Percentiles rank a stretch among this genome's conserved stretches.
phyloP scores from a whole-genome alignment of 2,888 invertebrate species.

The Orthosia cruda region DNA sequence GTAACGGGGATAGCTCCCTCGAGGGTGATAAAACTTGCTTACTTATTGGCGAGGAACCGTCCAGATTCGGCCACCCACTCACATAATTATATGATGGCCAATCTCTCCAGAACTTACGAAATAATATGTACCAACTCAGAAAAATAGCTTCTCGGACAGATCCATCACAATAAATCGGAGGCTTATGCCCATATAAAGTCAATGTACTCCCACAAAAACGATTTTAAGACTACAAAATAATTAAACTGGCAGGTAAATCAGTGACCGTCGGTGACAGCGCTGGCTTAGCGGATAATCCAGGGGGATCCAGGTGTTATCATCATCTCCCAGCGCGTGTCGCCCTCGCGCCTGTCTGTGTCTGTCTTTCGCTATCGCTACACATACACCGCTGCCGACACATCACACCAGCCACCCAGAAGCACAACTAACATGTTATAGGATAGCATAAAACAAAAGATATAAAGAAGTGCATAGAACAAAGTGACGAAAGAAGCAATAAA shows the following conservation, averaged over 20 bases:
- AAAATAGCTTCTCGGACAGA: background rate
- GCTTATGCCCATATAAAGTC: background rate
- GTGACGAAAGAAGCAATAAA: constrained; percentile 3
- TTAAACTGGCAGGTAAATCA: background rate
- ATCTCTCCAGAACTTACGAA: background rate
- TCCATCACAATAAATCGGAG: background rate
- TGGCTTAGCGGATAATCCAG: constrained; percentile 13
- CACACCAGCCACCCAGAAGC: constrained; percentile 36
- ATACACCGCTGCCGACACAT: constrained; percentile 1
- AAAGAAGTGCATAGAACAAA: background rate
- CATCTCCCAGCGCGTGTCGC: background rate
- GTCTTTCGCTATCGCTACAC: constrained; percentile 29
- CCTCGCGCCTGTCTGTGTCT: background rate
- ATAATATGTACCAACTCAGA: background rate
- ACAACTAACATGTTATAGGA: background rate
- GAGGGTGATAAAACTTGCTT: background rate
- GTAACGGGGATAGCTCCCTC: background rate
- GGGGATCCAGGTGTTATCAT: constrained; percentile 22
- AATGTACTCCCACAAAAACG: background rate
- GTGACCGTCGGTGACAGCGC: constrained; percentile 20
- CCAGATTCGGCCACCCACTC: background rate
- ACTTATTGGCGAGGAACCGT: background rate
- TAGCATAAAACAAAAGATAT: constrained; percentile 27
- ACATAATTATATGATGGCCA: background rate
- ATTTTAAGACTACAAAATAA: background rate